Evolutionary conservation across 1,140 invertebrate species (phyloP).

Genomic region (Leptinotarsa undecemlineata): DNA sequence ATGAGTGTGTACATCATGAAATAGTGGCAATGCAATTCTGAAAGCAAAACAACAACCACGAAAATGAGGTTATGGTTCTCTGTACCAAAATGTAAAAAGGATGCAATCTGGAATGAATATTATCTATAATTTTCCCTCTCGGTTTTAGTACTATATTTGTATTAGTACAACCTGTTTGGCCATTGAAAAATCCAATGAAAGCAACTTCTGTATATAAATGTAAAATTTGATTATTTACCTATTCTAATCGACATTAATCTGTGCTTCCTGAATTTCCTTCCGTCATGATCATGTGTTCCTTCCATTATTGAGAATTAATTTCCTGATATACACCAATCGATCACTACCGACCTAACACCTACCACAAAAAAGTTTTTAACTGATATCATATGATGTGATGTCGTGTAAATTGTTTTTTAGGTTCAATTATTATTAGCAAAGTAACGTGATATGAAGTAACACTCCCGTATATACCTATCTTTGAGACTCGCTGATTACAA

Average conservation of each 20-base stretch:
- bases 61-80: neutral
- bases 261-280: constrained; percentile 17
- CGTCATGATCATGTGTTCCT: neutral
- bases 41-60: too few species aligned
- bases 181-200: too few species aligned
- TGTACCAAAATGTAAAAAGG: neutral
- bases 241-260: constrained; percentile 39
- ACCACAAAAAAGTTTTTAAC: neutral
- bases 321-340: neutral
- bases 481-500: too few species aligned
- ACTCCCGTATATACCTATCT: too few species aligned
- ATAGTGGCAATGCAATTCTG: too few species aligned
- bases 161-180: neutral
- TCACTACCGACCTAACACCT: neutral
- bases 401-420: too few species aligned
- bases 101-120: neutral
- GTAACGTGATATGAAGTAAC: too few species aligned
- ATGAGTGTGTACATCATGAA: too few species aligned
- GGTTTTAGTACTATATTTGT: neutral
- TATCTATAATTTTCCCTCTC: neutral
- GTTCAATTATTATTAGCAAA: too few species aligned
- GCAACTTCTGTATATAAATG: neutral
- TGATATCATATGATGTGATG: too few species aligned
- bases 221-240: constrained; percentile 26
- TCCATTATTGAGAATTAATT: neutral